Evolutionary conservation across 1,140 invertebrate genomes (phyloP).

Genomic region (Chelonus insularis): DNA sequence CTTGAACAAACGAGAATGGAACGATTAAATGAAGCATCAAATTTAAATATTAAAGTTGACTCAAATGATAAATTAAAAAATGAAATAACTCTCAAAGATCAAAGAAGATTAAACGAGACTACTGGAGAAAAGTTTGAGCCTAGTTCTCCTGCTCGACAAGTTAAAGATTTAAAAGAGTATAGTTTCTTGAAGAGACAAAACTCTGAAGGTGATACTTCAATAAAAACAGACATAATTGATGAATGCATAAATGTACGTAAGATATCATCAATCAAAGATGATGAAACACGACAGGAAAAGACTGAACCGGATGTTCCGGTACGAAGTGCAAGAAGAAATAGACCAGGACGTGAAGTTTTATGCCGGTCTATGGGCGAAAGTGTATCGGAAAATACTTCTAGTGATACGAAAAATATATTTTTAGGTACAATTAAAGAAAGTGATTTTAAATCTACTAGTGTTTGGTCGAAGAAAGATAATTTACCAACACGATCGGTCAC

Average conservation of each 20-base stretch:
- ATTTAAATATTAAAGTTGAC: constrained; percentile 42
- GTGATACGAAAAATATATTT: constrained; percentile 49
- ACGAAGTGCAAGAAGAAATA: constrained; percentile 53
- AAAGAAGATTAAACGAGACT: constrained; percentile 49
- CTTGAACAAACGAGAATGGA: constrained; percentile 48
- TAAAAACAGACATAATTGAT: constrained; percentile 28
- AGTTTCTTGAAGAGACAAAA: constrained; percentile 50
- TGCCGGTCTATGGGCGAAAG: constrained; percentile 58
- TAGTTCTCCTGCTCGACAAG: constrained; percentile 34
- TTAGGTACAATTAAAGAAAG: constrained; percentile 55
- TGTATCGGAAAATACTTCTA: constrained; percentile 35
- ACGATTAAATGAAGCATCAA: constrained; percentile 46
- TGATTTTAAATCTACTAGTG: constrained; percentile 43
- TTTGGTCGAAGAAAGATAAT: constrained; percentile 47
- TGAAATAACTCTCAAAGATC: constrained; percentile 36
- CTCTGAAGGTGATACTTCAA: constrained; percentile 50
- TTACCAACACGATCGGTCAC: constrained; percentile 43
- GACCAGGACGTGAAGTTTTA: constrained; percentile 49
- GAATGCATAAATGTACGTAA: constrained; percentile 27
- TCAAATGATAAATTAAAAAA: constrained; percentile 38
- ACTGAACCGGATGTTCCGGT: constrained; percentile 56
- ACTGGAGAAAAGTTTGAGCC: constrained; percentile 34
- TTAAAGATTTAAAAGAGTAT: constrained; percentile 37
- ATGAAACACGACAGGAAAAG: constrained; percentile 40
- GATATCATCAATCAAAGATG: constrained; percentile 32